phyloP scores from a whole-genome alignment of 2,113 vertebrate genomes.

The Copsychus sechellarum region DNA sequence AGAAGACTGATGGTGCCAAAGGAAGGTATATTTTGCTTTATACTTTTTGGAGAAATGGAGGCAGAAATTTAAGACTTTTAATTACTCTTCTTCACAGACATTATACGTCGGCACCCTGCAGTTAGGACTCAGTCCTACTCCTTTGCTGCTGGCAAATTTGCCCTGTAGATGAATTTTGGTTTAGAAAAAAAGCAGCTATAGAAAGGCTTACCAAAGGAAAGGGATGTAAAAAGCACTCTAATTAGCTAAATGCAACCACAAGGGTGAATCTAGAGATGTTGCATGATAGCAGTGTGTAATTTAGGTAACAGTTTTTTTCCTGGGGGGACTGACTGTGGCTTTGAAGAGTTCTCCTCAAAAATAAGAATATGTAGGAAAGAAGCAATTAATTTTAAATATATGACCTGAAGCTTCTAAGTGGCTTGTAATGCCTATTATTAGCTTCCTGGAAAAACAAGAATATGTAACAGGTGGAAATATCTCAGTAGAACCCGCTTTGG shows the following conservation, averaged over 20 bases:
- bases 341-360: not conserved
- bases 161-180: not conserved
- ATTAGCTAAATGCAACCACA: not conserved
- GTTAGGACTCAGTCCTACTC: not conserved
- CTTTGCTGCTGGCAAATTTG: not conserved
- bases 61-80: not conserved
- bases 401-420: not conserved
- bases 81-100: not conserved
- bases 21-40: not conserved
- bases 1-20: not conserved
- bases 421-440: not conserved
- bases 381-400: not conserved
- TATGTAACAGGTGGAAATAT: not conserved
- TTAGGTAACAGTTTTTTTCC: not conserved
- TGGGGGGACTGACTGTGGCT: not conserved
- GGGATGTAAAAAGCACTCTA: not conserved
- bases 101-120: not conserved
- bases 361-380: not conserved
- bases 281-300: not conserved
- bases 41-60: not conserved
- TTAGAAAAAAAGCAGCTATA: not conserved
- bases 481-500: not conserved
- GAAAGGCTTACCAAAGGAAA: not conserved
- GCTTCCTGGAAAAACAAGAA: not conserved
- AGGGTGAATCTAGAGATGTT: not conserved